Conservation (phyloP, 2,113 vertebrate species). For the Lagenorhynchus albirostris region DNA sequence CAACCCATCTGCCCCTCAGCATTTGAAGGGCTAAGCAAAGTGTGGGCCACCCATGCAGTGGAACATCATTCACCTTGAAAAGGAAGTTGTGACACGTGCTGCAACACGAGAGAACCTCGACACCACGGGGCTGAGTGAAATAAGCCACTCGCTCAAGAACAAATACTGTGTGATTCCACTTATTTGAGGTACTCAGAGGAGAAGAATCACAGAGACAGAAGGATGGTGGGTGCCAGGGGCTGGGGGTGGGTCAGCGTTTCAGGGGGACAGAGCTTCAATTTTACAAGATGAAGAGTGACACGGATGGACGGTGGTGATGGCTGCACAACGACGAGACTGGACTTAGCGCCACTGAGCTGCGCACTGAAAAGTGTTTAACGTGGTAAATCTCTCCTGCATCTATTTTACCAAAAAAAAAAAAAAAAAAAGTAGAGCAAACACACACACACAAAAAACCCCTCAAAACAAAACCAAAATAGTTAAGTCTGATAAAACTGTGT, state of each 20-base stretch:
- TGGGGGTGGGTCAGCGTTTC: neutral
- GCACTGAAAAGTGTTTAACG: rapidly evolving
- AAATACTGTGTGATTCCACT: neutral
- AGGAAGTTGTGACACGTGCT: neutral
- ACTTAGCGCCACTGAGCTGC: neutral
- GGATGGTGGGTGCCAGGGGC: no score
- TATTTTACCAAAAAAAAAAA: neutral
- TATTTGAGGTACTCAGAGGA: no score
- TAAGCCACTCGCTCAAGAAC: neutral
- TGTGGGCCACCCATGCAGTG: rapidly evolving
- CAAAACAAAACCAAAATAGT: neutral
- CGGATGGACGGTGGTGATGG: neutral
- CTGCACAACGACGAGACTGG: neutral
- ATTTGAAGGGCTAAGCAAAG: neutral
- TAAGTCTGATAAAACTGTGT: neutral
- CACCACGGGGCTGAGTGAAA: neutral
- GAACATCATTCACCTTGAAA: neutral
- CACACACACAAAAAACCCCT: neutral
- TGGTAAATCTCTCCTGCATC: rapidly evolving
- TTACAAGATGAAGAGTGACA: neutral
- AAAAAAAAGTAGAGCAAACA: neutral
- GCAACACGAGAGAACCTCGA: neutral
- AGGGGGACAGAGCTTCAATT: neutral
- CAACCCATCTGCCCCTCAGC: neutral
- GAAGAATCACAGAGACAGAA: neutral